These are phyloP conservation scores for Gallinago solitaria DNA, from an alignment of 2,797 vertebrate species.

Conservation along the genomic window DNA sequence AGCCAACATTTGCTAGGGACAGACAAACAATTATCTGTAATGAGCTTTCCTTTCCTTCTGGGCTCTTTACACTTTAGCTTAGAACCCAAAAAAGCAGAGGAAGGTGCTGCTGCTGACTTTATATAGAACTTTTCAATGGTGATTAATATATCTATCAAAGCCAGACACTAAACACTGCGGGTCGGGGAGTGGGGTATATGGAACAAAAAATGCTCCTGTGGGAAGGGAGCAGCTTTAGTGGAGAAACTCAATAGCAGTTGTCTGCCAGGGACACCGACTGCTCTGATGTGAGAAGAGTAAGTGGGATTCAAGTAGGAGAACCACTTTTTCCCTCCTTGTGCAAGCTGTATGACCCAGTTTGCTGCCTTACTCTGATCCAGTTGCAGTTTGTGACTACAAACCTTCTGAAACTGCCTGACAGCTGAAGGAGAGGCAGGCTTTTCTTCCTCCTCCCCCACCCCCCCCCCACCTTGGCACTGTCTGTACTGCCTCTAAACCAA, in stretches of 20 bases:
- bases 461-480: background rate
- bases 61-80: background rate
- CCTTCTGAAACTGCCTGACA: background rate
- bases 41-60: background rate
- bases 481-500: background rate
- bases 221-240: background rate
- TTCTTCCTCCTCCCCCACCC: background rate
- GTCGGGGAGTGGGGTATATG: background rate
- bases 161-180: background rate
- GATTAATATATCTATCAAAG: background rate
- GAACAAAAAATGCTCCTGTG: background rate
- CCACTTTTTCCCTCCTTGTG: background rate
- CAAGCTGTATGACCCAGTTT: background rate
- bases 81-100: background rate
- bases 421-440: background rate
- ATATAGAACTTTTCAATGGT: background rate
- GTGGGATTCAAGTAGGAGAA: background rate
- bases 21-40: background rate
- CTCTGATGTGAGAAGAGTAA: background rate
- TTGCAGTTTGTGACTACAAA: background rate
- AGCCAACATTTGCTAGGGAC: background rate
- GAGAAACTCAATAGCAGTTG: background rate
- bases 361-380: background rate
- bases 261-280: background rate
- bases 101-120: background rate